A percentile compares a stretch with the other conserved stretches of the same genome.
Conservation (phyloP, 2,113 vertebrate genomes). For the Corythornis cristatus region DNA sequence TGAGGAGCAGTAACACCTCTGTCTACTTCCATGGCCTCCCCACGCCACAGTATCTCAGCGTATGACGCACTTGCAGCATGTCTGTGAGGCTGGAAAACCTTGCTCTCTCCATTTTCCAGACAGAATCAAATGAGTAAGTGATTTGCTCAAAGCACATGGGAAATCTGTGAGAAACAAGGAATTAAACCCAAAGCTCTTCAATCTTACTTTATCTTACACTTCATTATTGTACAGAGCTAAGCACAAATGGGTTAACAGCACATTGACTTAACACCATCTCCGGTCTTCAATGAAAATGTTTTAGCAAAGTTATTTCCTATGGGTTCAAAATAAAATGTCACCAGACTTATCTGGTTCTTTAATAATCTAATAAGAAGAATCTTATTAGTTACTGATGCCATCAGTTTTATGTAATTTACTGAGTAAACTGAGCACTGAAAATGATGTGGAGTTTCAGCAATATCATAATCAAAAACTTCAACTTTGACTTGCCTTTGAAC, state of each 20-base stretch:
- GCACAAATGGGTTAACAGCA: not conserved
- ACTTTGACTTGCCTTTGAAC: slow-evolving; percentile 20
- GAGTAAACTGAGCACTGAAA: not conserved
- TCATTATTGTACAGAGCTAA: not conserved
- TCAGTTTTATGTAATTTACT: not conserved
- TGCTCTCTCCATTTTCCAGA: not conserved
- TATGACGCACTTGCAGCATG: not conserved
- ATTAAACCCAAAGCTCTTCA: slow-evolving; percentile 39
- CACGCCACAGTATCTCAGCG: not conserved
- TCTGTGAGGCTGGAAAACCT: not conserved
- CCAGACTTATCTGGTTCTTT: not conserved
- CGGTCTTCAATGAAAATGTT: not conserved
- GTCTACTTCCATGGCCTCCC: not conserved
- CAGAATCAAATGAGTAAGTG: not conserved
- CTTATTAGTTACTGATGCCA: not conserved
- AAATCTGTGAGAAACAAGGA: slow-evolving; percentile 8
- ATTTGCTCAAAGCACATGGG: slow-evolving; percentile 20
- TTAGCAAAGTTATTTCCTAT: not conserved
- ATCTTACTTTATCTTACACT: not conserved
- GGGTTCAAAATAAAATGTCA: not conserved
- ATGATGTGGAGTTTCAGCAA: not conserved
- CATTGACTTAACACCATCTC: not conserved
- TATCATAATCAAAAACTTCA: not conserved
- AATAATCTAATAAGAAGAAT: not conserved
- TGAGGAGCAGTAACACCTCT: not conserved